These are phyloP conservation scores for Phrynosoma blainvillii DNA, from an alignment of 2,113 vertebrate genomes.

Conservation along the genomic window DNA sequence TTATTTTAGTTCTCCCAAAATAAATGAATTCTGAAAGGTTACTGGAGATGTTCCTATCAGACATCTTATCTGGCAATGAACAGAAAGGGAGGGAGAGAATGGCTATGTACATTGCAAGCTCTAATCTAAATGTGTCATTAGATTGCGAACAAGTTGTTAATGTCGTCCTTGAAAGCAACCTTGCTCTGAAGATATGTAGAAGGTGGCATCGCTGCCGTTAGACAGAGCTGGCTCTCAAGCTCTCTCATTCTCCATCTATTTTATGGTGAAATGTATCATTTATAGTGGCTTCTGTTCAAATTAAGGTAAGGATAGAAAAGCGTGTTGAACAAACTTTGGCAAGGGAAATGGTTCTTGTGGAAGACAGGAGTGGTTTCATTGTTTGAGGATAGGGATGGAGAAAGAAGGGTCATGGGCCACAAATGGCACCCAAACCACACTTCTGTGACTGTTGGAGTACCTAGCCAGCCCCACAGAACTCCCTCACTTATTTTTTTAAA, in stretches of 20 bases:
- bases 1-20: conserved; percentile 76
- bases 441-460: no score
- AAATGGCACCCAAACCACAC: no score
- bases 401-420: no score
- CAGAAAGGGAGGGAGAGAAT: conserved; percentile 24
- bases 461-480: no score
- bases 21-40: conserved; percentile 79
- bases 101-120: conserved; percentile 58
- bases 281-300: conserved; percentile 39
- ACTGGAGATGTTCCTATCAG: conserved; percentile 70
- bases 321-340: neutral
- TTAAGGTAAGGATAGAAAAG: conserved; percentile 24
- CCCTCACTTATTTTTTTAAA: no score
- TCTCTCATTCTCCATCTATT: conserved; percentile 35
- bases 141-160: conserved; percentile 70
- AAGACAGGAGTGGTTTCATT: no score
- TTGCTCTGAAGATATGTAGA: conserved; percentile 66
- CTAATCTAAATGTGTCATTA: conserved; percentile 75
- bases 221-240: conserved; percentile 42
- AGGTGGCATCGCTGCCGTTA: conserved; percentile 42
- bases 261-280: conserved; percentile 45
- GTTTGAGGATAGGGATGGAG: no score
- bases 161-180: conserved; percentile 67
- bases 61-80: conserved; percentile 69
- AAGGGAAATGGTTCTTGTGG: neutral